Percentiles rank a stretch among this genome's conserved stretches.
Evolutionary conservation across 2,888 invertebrate species (phyloP).

Genomic region (Carcina quercana): DNA sequence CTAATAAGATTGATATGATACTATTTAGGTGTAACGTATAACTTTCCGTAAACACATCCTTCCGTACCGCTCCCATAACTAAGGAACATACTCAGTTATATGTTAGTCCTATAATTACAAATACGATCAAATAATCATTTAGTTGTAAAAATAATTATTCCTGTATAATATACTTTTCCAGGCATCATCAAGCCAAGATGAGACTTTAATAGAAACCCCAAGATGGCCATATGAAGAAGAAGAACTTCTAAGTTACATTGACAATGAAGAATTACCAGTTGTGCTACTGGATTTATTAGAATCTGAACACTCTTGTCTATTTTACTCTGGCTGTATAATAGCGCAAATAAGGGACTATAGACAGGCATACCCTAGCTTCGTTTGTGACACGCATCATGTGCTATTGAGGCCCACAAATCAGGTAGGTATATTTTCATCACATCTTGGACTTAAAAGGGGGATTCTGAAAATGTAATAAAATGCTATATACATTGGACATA

Average conservation of each 20-base stretch:
- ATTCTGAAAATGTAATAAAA: no score
- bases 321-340: slow-evolving; percentile 94
- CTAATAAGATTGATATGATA: no score
- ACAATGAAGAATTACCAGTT: slow-evolving; percentile 93
- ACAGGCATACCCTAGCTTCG: slow-evolving; percentile 83
- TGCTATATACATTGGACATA: no score
- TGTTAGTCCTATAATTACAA: no score
- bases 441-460: no score
- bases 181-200: slow-evolving; percentile 63
- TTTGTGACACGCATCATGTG: slow-evolving; percentile 90
- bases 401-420: slow-evolving; percentile 90
- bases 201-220: slow-evolving; percentile 83
- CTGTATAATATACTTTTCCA: slow-evolving; percentile 21
- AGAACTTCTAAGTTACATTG: slow-evolving; percentile 89
- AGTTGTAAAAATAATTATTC: no score
- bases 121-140: no score
- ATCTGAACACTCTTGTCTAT: slow-evolving; percentile 87
- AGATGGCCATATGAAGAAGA: slow-evolving; percentile 94
- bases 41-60: no score
- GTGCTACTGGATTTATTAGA: slow-evolving; percentile 89
- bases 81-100: no score
- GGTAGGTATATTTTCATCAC: slow-evolving; percentile 78
- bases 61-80: no score
- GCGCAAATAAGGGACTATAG: slow-evolving; percentile 93
- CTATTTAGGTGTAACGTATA: no score